phyloP scores from a whole-genome alignment of 1,140 invertebrate species.

The Cotesia glomerata region DNA sequence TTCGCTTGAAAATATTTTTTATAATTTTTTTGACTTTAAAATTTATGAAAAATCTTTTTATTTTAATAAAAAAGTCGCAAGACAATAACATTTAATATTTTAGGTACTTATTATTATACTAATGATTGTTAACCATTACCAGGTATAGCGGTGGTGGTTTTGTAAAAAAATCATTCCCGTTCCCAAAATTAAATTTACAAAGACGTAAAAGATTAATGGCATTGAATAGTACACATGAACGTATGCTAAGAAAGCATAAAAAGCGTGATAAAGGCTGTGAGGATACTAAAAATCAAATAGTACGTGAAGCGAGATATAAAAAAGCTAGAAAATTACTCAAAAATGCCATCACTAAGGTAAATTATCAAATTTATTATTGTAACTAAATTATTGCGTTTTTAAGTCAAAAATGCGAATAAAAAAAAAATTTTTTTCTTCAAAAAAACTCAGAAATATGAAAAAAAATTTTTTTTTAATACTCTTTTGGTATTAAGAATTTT shows the following conservation, averaged over 20 bases:
- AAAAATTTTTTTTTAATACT: no score
- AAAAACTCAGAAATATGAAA: no score
- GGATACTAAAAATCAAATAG: slow-evolving; percentile 50
- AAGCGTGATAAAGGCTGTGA: slow-evolving; percentile 51
- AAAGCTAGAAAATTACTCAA: slow-evolving; percentile 64
- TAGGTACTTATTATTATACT: background rate
- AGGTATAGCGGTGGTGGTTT: slow-evolving; percentile 66
- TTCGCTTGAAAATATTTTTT: no score
- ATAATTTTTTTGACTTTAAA: no score
- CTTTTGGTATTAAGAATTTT: no score
- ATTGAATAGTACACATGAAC: slow-evolving; percentile 56
- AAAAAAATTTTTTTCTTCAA: no score
- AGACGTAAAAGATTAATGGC: slow-evolving; percentile 62
- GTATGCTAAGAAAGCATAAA: slow-evolving; percentile 60
- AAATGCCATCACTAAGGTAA: slow-evolving; percentile 63
- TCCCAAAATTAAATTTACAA: slow-evolving; percentile 65
- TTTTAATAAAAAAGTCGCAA: no score
- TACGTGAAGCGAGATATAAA: slow-evolving; percentile 58
- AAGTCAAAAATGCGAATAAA: no score
- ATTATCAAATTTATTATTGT: background rate
- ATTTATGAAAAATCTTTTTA: no score
- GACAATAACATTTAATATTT: no score
- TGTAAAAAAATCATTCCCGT: slow-evolving; percentile 69
- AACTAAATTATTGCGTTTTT: no score
- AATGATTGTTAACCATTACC: background rate